Evolutionary conservation across 2,888 invertebrate genomes (phyloP), one percentile per base, ranked within the genome.

Genomic region (Zaprionus bogoriensis): DNA sequence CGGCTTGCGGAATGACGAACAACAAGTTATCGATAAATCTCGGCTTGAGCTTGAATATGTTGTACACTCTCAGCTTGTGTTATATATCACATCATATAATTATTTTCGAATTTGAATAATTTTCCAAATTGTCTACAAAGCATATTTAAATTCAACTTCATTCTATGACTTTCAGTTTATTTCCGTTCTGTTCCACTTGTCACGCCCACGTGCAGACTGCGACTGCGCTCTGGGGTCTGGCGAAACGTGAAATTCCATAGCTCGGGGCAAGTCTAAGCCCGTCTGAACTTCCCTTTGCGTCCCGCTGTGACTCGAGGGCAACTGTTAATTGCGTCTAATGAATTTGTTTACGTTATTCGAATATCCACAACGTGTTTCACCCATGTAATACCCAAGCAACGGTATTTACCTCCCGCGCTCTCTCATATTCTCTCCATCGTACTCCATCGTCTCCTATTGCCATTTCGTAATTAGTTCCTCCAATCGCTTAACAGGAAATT

Each of bases 401-500:
- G 32, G 32, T 17, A 17, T 20, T 4, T 36, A 1, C 25, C 14
- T 25, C 1, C 5, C 10, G n/a, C 25, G 12, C 5, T 10, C 32
- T 27, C 3, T 39, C 9, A 10, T 22, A 3, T n/a, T 12, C 17
- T 41, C n/a, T 14, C 17, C 12, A 30, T 2, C 20, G 17, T 17
- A 4, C 25, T 30, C 14, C 7, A 4, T 17, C 36, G 14, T n/a
- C 12, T 22, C n/a, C n/a, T n/a, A n/a, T n/a, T 50, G 30, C 4
- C 5, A 27, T 7, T n/a, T 48, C 32, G 60, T 78, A 78, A 78
- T 82, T 78, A 75, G 79, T 78, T 78, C 85, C 55, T 59, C 52
- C 63, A 74, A 69, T 65, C 64, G 54, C 57, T 64, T 69, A 60
- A 79, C 67, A 85, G 82, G 82, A 85, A 82, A 78, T 78, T 75